Evolutionary conservation across 1,140 invertebrate genomes (phyloP).

Genomic region (Polyergus mexicanus): DNA sequence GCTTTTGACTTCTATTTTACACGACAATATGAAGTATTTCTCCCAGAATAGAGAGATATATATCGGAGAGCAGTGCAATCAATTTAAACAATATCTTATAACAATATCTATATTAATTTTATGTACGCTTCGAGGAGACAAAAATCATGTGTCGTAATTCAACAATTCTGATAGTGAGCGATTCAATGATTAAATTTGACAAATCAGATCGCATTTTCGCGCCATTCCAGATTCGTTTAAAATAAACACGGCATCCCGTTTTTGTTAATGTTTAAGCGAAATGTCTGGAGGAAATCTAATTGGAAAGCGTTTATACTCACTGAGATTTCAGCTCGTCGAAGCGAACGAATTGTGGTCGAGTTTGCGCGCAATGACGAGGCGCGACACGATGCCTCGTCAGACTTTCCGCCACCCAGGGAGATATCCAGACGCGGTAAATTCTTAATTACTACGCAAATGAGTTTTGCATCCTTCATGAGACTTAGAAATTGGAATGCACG

Average conservation of each 20-base stretch:
- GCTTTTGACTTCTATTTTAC: not conserved
- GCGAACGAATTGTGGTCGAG: slow-evolving; percentile 15
- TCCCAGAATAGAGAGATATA: no score
- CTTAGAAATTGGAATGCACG: slow-evolving; percentile 66
- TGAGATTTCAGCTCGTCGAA: slow-evolving; percentile 27
- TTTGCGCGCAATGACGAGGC: not conserved
- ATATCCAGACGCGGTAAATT: slow-evolving; percentile 66
- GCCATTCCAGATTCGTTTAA: not conserved
- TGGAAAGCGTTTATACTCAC: slow-evolving; percentile 21
- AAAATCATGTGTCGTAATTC: not conserved
- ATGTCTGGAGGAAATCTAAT: not conserved
- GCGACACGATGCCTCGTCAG: slow-evolving; percentile 36
- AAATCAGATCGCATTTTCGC: not conserved
- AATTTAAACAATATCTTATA: not conserved
- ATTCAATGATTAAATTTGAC: not conserved
- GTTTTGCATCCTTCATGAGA: slow-evolving; percentile 74
- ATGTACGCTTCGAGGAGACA: not conserved
- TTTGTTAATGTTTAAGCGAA: slow-evolving; percentile 13
- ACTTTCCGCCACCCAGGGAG: slow-evolving; percentile 48
- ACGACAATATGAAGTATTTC: not conserved
- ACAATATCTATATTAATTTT: not conserved
- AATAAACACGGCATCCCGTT: not conserved
- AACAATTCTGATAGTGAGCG: not conserved
- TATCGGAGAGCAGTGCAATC: no score
- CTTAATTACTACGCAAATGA: slow-evolving; percentile 74